Conservation (phyloP, 2,113 vertebrate genomes). For the Platichthys flesus region DNA sequence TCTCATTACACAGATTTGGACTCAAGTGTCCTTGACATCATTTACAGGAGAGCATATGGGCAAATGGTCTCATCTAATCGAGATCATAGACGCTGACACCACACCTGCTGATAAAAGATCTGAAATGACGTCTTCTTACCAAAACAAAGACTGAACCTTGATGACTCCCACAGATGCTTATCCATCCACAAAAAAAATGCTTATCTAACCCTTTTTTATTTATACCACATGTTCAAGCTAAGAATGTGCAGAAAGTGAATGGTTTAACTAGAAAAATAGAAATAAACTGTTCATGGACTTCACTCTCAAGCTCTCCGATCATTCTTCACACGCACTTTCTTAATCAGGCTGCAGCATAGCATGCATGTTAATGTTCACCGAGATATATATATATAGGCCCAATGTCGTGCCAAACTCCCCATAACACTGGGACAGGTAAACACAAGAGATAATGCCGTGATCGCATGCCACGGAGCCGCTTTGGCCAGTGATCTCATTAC, state of each 20-base stretch:
- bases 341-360: slow-evolving; percentile 25
- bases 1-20: slow-evolving; percentile 67
- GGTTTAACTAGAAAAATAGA: slow-evolving; percentile 1
- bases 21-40: slow-evolving; percentile 45
- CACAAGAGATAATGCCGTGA: slow-evolving; percentile 35
- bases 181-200: not conserved
- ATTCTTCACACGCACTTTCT: slow-evolving; percentile 30
- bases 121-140: slow-evolving; percentile 8
- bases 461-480: slow-evolving; percentile 40
- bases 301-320: not conserved
- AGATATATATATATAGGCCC: slow-evolving; percentile 66
- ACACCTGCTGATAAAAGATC: slow-evolving; percentile 31
- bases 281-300: slow-evolving; percentile 20
- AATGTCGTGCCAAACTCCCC: slow-evolving; percentile 20
- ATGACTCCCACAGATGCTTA: not conserved
- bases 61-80: slow-evolving; percentile 38
- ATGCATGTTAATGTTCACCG: slow-evolving; percentile 22
- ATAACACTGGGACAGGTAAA: slow-evolving; percentile 37
- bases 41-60: slow-evolving; percentile 44
- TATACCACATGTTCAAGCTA: not conserved
- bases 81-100: slow-evolving; percentile 31
- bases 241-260: too few species aligned
- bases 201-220: not conserved
- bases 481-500: slow-evolving; percentile 62
- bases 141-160: not conserved